Conservation (phyloP, 2,797 vertebrate genomes). For the Chelidonichthys spinosus region DNA sequence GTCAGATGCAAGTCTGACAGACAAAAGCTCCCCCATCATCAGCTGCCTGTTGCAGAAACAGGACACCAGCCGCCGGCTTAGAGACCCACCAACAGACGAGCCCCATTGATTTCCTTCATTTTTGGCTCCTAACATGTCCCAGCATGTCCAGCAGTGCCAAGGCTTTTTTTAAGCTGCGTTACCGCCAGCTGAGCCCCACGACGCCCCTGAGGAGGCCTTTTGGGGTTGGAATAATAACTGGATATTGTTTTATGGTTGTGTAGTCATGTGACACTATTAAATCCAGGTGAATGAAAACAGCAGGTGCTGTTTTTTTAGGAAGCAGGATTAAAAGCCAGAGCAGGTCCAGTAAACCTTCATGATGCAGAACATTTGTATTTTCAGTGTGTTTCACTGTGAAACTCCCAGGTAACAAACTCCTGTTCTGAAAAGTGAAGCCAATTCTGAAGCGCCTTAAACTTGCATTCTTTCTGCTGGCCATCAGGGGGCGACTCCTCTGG, state of each 20-base stretch:
- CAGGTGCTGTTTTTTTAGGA: conserved; percentile 12
- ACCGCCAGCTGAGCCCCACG: conserved; percentile 46
- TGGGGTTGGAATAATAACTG: not conserved
- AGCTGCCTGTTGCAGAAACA: conserved; percentile 66
- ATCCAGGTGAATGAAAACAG: not conserved
- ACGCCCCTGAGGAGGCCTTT: not conserved
- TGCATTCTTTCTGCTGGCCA: too few species aligned
- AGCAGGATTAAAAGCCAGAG: not conserved
- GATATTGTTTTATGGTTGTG: not conserved
- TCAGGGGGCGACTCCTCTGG: too few species aligned
- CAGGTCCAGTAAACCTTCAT: not conserved
- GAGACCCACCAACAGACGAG: conserved; percentile 57
- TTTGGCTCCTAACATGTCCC: conserved; percentile 33
- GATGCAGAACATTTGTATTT: not conserved
- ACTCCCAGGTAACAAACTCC: too few species aligned
- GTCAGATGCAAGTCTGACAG: conserved; percentile 63
- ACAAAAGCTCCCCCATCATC: conserved; percentile 67
- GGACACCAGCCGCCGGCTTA: conserved; percentile 66
- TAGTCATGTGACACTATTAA: not conserved
- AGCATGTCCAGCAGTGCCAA: conserved; percentile 22
- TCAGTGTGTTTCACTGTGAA: not conserved
- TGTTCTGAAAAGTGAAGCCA: too few species aligned
- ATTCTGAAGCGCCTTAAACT: too few species aligned
- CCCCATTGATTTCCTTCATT: conserved; percentile 62
- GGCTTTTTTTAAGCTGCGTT: not conserved